Base-by-base conservation (phyloP, 1,140 invertebrate genomes). In the Heliconius hewitsoni region DNA sequence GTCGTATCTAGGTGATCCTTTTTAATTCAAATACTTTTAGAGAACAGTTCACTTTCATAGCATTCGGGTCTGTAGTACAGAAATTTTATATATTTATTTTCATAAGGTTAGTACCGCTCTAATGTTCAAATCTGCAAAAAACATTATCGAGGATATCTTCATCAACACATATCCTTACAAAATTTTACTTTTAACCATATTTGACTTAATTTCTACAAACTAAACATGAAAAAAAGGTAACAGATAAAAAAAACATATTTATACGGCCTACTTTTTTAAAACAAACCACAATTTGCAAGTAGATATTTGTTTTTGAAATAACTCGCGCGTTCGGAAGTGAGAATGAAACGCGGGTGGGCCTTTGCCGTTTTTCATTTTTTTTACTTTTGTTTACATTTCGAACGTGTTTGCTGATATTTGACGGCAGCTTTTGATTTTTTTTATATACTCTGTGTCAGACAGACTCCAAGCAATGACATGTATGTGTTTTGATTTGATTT, bases 271-370 rank as follows among this genome's bases (percentile, higher is more conserved):
- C 55, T 78, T 78, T 77, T 77, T 78, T 78, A 16, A 27, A 73
- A 16, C 71, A 27, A 52, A 73, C 71, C 71, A 78, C 46, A 74
- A 73, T 78, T 78, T 71, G 77, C 77, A 55, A 78, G 37, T 57
- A 37, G 27, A 37, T 78, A 74, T 78, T 78, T 78, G 77, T 74
- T 60, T 78, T 78, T 70, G 16, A 50, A 74, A 78, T 78, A 78
- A 78, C 77, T 70, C 72, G 52, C 73, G 50, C 57, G 73, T 75
- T 75, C 78, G 73, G 73, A 79, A 79, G 78, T 79, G 73, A 57
- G 71, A 78, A 60, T 66, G 77, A 39, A 60, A 19, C 50, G 77
- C 73, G 78, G 73, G 78, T 75, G 78, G 77, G 72, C 77, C 73
- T 71, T 75, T 75, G 78, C 73, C 46, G 52, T 73, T 74, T 78